These are phyloP conservation scores for Dicyrtoma fusca DNA, from an alignment of 2,888 invertebrate genomes.

Conservation along the genomic window DNA sequence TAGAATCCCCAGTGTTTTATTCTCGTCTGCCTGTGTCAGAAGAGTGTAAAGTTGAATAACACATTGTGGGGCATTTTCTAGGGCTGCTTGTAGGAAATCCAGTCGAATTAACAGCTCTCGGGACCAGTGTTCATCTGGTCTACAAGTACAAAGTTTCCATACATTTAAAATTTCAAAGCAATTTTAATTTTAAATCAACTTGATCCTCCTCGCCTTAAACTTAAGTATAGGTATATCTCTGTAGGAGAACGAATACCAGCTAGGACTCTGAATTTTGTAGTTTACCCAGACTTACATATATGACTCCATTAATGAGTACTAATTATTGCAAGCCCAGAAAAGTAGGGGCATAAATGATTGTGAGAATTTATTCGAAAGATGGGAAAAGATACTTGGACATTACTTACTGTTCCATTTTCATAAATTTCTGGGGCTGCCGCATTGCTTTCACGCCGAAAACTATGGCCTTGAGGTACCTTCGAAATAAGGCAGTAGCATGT, in stretches of 20 bases:
- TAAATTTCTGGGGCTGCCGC: slow-evolving; percentile 48
- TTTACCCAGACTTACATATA: no score
- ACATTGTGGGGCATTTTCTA: slow-evolving; percentile 55
- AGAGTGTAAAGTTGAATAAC: slow-evolving; percentile 50
- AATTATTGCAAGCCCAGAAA: no score
- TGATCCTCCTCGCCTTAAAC: background rate
- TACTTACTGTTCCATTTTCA: slow-evolving; percentile 48
- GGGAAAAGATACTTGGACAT: background rate
- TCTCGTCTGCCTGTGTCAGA: slow-evolving; percentile 46
- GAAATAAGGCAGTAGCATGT: no score
- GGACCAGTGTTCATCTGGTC: slow-evolving; percentile 52
- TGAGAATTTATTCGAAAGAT: background rate
- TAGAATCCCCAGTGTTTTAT: slow-evolving; percentile 43
- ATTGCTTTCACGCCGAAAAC: slow-evolving; percentile 49
- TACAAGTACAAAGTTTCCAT: slow-evolving; percentile 20
- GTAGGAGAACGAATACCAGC: no score
- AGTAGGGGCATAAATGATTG: background rate
- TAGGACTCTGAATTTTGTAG: no score
- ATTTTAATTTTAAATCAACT: no score
- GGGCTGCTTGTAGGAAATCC: slow-evolving; percentile 53
- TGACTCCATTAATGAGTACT: no score
- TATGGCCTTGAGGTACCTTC: slow-evolving; percentile 51
- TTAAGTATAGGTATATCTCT: background rate
- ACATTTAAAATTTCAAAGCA: background rate
- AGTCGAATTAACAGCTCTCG: slow-evolving; percentile 46